Conservation (phyloP, 2,888 invertebrate genomes). For the Gnatocerus cornutus region DNA sequence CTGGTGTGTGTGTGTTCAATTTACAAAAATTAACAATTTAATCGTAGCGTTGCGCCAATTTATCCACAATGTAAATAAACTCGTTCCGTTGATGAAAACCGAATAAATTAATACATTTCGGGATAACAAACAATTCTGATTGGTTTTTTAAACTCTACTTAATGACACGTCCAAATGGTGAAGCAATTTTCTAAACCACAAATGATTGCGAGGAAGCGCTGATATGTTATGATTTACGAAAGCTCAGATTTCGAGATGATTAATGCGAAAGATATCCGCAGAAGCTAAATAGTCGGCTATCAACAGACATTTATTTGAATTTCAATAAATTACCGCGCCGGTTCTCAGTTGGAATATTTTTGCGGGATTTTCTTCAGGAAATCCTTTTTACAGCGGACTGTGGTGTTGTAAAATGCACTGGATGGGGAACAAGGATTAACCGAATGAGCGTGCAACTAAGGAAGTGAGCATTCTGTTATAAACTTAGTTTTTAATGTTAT, state of each 20-base stretch:
- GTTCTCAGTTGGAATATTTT: background rate
- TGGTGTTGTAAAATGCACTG: background rate
- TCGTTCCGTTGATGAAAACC: slow-evolving; percentile 33
- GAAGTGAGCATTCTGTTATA: slow-evolving; percentile 1
- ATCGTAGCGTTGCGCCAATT: slow-evolving; percentile 31
- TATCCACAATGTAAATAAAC: slow-evolving; percentile 36
- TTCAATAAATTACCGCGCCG: slow-evolving; percentile 24
- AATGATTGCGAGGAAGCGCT: slow-evolving; percentile 11
- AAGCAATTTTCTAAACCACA: background rate
- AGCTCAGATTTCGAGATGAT: slow-evolving; percentile 34
- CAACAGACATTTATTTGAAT: slow-evolving; percentile 31
- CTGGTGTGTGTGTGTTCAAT: slow-evolving; percentile 27
- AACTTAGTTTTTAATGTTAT: background rate
- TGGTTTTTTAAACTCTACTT: background rate
- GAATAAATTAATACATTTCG: slow-evolving; percentile 30
- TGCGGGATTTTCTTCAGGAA: background rate
- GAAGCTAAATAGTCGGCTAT: slow-evolving; percentile 32
- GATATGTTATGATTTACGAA: slow-evolving; percentile 29
- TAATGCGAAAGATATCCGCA: slow-evolving; percentile 30
- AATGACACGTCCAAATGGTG: background rate
- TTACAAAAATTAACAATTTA: slow-evolving; percentile 22
- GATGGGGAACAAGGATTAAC: background rate
- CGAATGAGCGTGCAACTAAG: background rate
- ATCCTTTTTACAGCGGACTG: background rate
- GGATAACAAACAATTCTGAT: slow-evolving; percentile 30